phyloP scores from a whole-genome alignment of 2,113 vertebrate genomes.

The Callopanchax toddi region DNA sequence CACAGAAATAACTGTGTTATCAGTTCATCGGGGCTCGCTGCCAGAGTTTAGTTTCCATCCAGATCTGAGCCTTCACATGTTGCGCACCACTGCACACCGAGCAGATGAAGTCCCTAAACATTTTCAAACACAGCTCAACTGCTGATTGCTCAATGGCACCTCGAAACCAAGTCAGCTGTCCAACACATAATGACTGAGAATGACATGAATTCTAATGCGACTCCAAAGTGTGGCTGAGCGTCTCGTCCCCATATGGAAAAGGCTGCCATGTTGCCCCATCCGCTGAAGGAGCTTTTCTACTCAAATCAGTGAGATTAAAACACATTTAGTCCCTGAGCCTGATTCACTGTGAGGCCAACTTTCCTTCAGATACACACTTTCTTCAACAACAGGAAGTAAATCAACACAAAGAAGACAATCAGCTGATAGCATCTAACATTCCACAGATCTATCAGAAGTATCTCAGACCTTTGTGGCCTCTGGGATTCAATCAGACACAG shows the following conservation, averaged over 20 bases:
- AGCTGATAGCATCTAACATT: too few relatives aligned
- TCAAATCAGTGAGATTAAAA: too few relatives aligned
- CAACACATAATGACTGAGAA: constrained; percentile 10
- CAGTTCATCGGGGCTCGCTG: constrained; percentile 22
- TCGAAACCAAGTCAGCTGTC: constrained; percentile 14
- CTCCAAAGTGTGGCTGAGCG: background rate
- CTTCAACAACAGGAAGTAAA: too few relatives aligned
- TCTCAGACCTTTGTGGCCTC: too few relatives aligned
- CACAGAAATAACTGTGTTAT: constrained; percentile 8
- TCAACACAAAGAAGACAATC: too few relatives aligned
- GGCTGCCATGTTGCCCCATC: background rate
- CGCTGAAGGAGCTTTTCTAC: too few relatives aligned
- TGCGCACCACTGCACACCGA: constrained; percentile 54
- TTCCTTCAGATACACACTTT: too few relatives aligned
- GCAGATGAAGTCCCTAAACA: constrained; percentile 49
- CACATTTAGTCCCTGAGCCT: too few relatives aligned
- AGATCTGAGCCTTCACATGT: constrained; percentile 45
- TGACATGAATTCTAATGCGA: background rate
- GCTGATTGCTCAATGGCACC: constrained; percentile 26
- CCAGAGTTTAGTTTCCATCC: constrained; percentile 26
- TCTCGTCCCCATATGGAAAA: background rate
- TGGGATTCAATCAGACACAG: too few relatives aligned
- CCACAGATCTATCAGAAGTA: too few relatives aligned
- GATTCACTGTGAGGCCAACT: too few relatives aligned
- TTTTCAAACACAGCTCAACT: constrained; percentile 28